Percentiles rank a stretch among this genome's conserved stretches.
phyloP scores from a whole-genome alignment of 2,888 invertebrate species.

The Eurois occulta region DNA sequence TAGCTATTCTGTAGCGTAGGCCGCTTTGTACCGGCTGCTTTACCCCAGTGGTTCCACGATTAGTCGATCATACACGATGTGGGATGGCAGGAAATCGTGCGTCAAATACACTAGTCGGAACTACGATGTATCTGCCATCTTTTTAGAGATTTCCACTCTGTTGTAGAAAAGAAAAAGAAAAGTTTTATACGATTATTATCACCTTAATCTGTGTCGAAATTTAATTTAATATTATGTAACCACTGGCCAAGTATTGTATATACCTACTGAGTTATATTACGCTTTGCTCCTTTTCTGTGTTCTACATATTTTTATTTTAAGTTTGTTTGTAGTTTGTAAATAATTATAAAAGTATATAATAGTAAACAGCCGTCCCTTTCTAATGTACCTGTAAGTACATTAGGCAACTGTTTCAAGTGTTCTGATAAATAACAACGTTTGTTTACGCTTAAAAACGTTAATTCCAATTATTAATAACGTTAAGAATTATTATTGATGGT shows the following conservation, averaged over 20 bases:
- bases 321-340: not conserved
- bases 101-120: slow-evolving; percentile 1
- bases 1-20: slow-evolving; percentile 6
- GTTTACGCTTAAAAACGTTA: slow-evolving; percentile 2
- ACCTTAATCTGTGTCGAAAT: not conserved
- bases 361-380: not conserved
- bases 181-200: not conserved
- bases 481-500: not conserved
- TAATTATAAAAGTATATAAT: not conserved
- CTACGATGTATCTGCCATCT: not conserved
- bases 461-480: not conserved
- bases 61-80: slow-evolving; percentile 19
- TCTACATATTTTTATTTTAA: not conserved
- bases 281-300: not conserved
- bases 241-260: not conserved
- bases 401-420: not conserved
- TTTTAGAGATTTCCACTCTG: not conserved
- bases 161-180: not conserved
- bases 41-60: slow-evolving; percentile 9
- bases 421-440: not conserved
- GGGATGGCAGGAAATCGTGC: slow-evolving; percentile 27
- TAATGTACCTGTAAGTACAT: too few species aligned
- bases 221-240: not conserved
- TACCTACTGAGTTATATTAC: not conserved
- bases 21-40: slow-evolving; percentile 24